These are phyloP conservation scores for Chelonus insularis DNA, from an alignment of 1,140 invertebrate genomes.

Conservation along the genomic window DNA sequence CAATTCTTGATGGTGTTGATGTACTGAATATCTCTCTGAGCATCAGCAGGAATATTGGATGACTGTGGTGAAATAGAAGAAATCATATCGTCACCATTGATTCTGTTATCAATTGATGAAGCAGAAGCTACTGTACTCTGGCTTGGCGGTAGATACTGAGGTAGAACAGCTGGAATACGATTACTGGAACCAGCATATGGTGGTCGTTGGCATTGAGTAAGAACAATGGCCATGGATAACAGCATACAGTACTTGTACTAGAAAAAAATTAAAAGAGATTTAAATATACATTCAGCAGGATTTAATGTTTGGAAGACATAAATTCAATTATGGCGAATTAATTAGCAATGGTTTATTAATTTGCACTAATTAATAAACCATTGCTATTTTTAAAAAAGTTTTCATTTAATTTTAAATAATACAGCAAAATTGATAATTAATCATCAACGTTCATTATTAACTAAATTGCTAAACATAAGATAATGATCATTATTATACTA, in stretches of 20 bases:
- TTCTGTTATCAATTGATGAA: conserved; percentile 2
- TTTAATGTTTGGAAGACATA: no score
- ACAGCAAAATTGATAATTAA: no score
- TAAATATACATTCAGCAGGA: no score
- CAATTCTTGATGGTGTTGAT: conserved; percentile 58
- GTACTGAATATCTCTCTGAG: conserved; percentile 55
- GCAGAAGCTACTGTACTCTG: background rate
- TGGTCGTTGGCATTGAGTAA: conserved; percentile 36
- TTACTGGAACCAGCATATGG: conserved; percentile 35
- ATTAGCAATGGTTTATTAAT: no score
- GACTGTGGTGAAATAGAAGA: conserved; percentile 4
- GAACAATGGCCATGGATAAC: conserved; percentile 20
- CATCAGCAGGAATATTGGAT: conserved; percentile 55
- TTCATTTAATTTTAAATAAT: no score
- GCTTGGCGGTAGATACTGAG: conserved; percentile 30
- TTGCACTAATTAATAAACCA: no score
- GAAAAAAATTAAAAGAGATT: conserved; percentile 3
- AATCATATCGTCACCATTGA: background rate
- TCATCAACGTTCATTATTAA: no score
- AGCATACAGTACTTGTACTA: conserved; percentile 34
- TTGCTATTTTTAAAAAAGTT: no score
- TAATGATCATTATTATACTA: no score
- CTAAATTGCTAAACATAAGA: no score
- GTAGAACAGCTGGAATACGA: conserved; percentile 34
- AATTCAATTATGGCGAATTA: no score